phyloP scores from a whole-genome alignment of 1,140 invertebrate species.

The Apis cerana region DNA sequence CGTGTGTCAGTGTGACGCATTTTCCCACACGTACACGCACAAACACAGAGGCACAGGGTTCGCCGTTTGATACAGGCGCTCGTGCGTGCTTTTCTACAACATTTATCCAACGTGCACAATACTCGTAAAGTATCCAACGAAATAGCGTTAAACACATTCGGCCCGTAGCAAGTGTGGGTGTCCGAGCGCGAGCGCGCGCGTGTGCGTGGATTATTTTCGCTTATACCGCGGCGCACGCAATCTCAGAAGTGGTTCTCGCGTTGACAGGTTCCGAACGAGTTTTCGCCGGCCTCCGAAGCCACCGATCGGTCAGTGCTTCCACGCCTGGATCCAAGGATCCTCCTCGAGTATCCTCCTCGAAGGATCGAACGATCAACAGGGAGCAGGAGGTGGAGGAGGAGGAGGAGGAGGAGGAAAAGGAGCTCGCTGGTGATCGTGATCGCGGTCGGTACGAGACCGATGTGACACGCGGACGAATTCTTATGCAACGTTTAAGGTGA shows the following conservation, averaged over 20 bases:
- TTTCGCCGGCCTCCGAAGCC: conserved; percentile 30
- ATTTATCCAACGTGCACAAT: not conserved
- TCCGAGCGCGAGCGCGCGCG: not conserved
- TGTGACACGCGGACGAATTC: conserved; percentile 3
- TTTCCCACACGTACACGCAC: not conserved
- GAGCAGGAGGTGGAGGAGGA: not conserved
- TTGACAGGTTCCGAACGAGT: conserved; percentile 61
- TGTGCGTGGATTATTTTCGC: conserved; percentile 69
- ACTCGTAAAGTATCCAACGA: not conserved
- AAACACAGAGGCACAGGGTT: not conserved
- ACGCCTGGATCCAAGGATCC: not conserved
- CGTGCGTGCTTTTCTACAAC: not conserved
- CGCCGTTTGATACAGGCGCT: not conserved
- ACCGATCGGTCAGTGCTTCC: conserved; percentile 1
- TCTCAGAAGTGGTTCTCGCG: conserved; percentile 67
- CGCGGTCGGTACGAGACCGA: not conserved
- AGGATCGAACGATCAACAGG: not conserved
- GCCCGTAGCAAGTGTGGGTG: not conserved
- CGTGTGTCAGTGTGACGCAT: not conserved
- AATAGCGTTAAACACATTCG: not conserved
- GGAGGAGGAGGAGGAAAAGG: not conserved
- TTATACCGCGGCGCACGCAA: conserved; percentile 62
- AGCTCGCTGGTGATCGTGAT: not conserved
- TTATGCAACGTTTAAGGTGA: conserved; percentile 24
- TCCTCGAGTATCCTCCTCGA: not conserved